Base-by-base conservation (phyloP, 2,888 invertebrate species). In the Xestobium rufovillosum region DNA sequence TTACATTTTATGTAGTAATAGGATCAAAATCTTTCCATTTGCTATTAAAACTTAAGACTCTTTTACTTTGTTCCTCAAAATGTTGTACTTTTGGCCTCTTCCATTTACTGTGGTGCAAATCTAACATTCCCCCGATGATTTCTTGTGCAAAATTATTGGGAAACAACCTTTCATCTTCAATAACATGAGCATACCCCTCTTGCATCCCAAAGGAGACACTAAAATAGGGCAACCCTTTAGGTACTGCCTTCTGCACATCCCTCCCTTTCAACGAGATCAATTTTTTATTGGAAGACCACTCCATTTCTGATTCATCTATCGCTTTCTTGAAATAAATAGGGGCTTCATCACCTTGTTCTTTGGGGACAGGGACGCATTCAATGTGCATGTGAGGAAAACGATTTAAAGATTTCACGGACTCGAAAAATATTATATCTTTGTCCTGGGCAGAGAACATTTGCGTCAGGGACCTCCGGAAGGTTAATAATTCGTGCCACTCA, bases 241-340 rank as follows among this genome's bases (percentile, higher is more conserved):
- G 98, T 42, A 98, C 69, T 9, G 85, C 78, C 56, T 75, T 76
- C 26, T 90, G 73, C 13, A 97, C 71, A 59, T 84, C 77, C 57
- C 80, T 84, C 4, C 69, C 69, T 42, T 55, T 57, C 3, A 90
- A 63, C 32, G 83, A 78, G 1, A 91, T 73, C 19, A 92, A 59
- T 70, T 97, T 96, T 60, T 91, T 94, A 61, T 98, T 98, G 55
- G 83, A 81, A 3, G 89, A 76, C 95, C 96, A 98, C 66, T 96
- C 95, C 11, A 78, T 76, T 66, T 95, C 97, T 46, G 89, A 90
- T 62, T 98, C 97, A 53, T 88, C 74, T 38, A 98, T 79, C 0
- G 95, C 96, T 73, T 98, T 98, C 75, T 95, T 95, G 64, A 97
- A 97, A 66, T 94, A 97, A 55, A 97, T 92, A 0, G 95, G 89